Evolutionary conservation across 2,113 vertebrate genomes (phyloP), one percentile per base, ranked within the genome.

Genomic region (Salminus brasiliensis): DNA sequence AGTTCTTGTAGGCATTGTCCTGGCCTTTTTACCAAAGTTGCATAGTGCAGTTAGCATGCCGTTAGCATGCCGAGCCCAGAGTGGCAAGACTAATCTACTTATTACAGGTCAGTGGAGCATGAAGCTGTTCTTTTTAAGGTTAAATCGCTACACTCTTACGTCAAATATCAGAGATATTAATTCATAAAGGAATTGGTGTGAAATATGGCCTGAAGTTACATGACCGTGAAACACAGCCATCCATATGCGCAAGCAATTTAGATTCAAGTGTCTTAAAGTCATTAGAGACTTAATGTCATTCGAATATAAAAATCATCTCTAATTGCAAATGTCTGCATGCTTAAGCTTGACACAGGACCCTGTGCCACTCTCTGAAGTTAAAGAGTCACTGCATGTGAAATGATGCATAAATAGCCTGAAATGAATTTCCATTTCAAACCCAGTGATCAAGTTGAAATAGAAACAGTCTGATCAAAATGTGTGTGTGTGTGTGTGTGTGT

Each of bases 401-500:
- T 25, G 39, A 41, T 59, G 41, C 67, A 76, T 76, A 72, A 83
- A 83, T 71, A 83, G 72, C 63, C 32, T 47, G 18, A 36, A 67
- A 59, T 57, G 25, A 55, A 83, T 76, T 76, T 66, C 62, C 74
- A 81, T 84, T 84, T 81, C 82, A 78, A 77, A 74, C 62, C 52
- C 52, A 36, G 52, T 32, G 34, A 57, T 27, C 74, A 74, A 74
- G 25, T 77, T 76, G 63, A 34, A 36, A 43, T 47, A 59, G 29
- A 25, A 77, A 74, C 27, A 53, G 47, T 45, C 63, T 1, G 30
- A 77, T 77, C 60, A 66, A 82, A 78, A 78, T 62, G 39, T 62
- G 29, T 30, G 25, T 39, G 52, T 71, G 41, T 60, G 43, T 52
- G 62, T 23, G 36, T 21, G 66, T 62, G 47, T 59, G 39, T 39